These are phyloP conservation scores for Paralvinella palmiformis DNA, from an alignment of 1,140 invertebrate species.

Conservation along the genomic window DNA sequence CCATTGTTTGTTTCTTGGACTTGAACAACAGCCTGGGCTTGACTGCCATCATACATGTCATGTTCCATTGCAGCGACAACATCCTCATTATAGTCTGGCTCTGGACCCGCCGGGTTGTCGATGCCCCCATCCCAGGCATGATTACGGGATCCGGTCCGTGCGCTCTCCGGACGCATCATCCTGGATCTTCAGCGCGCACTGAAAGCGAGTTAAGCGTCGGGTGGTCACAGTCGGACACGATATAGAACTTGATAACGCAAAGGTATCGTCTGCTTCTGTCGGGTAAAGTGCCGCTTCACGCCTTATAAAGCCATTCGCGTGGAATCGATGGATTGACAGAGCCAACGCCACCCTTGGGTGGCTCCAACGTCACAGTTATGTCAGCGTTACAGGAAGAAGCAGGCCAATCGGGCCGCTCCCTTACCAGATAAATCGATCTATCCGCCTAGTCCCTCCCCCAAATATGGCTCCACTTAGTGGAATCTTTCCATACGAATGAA, in stretches of 20 bases:
- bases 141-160: slow-evolving; percentile 32
- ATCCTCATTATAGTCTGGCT: slow-evolving; percentile 29
- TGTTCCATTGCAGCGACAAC: slow-evolving; percentile 27
- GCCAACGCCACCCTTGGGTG: no score
- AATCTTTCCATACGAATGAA: no score
- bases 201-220: not conserved
- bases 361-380: no score
- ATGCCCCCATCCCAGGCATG: slow-evolving; percentile 34
- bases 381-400: no score
- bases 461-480: no score
- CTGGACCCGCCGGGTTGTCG: slow-evolving; percentile 25
- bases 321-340: no score
- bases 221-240: not conserved
- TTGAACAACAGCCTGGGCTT: slow-evolving; percentile 14
- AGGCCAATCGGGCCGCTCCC: no score
- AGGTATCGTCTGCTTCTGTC: not conserved
- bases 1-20: slow-evolving; percentile 4
- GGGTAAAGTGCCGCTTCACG: no score
- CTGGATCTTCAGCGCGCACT: not conserved
- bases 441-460: no score
- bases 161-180: slow-evolving; percentile 32
- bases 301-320: no score
- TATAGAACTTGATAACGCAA: slow-evolving; percentile 9
- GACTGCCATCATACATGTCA: slow-evolving; percentile 26
- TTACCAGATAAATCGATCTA: no score